Evolutionary conservation across 2,797 vertebrate species (phyloP).

Genomic region (Diplodus puntazzo): DNA sequence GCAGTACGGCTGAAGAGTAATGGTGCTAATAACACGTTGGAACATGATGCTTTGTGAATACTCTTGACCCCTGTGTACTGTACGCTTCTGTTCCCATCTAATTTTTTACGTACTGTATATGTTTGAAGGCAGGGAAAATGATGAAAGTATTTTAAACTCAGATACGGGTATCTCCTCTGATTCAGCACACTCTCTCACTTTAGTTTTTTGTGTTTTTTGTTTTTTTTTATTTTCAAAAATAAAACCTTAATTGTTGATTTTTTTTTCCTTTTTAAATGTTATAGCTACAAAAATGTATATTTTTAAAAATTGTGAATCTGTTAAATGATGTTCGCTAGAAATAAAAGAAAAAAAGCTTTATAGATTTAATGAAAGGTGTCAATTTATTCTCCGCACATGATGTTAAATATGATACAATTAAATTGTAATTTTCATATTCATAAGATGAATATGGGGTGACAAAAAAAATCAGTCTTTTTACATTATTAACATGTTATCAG

Average conservation of each 20-base stretch:
- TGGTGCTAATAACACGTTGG: conserved; percentile 88
- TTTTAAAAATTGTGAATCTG: conserved; percentile 89
- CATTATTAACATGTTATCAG: conserved; percentile 13
- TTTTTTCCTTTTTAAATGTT: conserved; percentile 86
- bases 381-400: conserved; percentile 63
- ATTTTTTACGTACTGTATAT: conserved; percentile 84
- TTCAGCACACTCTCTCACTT: conserved; percentile 90
- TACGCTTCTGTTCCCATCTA: conserved; percentile 79
- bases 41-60: conserved; percentile 86
- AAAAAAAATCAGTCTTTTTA: not conserved
- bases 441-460: not conserved
- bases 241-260: conserved; percentile 81
- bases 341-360: conserved; percentile 88
- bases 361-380: conserved; percentile 80
- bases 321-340: conserved; percentile 89
- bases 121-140: conserved; percentile 84
- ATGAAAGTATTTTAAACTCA: conserved; percentile 88
- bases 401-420: conserved; percentile 14
- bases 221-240: conserved; percentile 74
- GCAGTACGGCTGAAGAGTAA: conserved; percentile 76
- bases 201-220: conserved; percentile 72
- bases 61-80: conserved; percentile 81
- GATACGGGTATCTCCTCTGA: conserved; percentile 90
- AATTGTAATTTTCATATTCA: conserved; percentile 23
- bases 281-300: conserved; percentile 90